These are phyloP conservation scores for Centropus unirufus DNA, from an alignment of 2,113 vertebrate species.

Conservation along the genomic window DNA sequence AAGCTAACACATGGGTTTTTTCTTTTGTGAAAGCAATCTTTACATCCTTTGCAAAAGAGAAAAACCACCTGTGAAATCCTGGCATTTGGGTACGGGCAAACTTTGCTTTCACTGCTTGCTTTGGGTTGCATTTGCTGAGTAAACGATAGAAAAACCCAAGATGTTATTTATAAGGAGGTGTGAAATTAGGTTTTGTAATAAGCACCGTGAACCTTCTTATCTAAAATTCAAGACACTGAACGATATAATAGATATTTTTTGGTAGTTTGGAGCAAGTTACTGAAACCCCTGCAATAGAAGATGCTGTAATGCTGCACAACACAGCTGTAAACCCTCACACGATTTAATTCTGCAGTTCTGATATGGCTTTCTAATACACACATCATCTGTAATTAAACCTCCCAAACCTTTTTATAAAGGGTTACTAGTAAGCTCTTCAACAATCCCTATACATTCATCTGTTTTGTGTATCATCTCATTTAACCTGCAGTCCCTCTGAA, in stretches of 20 bases:
- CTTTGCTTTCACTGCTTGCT: background rate
- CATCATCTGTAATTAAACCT: background rate
- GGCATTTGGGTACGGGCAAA: background rate
- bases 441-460: background rate
- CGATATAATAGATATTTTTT: background rate
- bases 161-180: background rate
- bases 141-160: background rate
- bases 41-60: background rate
- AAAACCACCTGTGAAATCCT: background rate
- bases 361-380: background rate
- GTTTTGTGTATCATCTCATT: no score
- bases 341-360: background rate
- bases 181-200: background rate
- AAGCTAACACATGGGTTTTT: fast-evolving
- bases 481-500: background rate
- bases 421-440: background rate
- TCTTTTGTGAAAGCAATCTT: background rate
- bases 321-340: no score
- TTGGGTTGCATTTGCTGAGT: background rate
- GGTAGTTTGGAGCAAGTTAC: background rate
- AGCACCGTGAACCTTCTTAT: background rate
- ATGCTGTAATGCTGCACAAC: background rate
- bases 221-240: background rate
- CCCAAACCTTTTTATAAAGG: background rate
- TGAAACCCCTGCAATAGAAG: background rate